Evolutionary conservation across 2,797 vertebrate genomes (phyloP).

Genomic region (Chaunax sp.): DNA sequence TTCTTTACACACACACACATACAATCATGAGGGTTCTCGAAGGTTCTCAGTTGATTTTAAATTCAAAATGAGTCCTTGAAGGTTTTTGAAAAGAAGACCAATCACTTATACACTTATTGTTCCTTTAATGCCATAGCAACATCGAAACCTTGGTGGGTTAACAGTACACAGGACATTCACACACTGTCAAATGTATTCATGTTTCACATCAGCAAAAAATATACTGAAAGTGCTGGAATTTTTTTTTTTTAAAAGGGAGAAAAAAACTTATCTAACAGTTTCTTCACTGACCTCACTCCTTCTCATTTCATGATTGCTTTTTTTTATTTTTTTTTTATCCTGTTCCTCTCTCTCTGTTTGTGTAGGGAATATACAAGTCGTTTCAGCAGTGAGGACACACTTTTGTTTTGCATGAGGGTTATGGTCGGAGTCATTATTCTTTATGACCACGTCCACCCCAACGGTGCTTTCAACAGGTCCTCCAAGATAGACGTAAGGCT

Average conservation of each 20-base stretch:
- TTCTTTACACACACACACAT: neutral
- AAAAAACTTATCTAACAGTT: too few relatives aligned
- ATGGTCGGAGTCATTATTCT: constrained; percentile 99
- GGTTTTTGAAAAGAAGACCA: neutral
- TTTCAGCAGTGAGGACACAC: constrained; percentile 96
- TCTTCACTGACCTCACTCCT: neutral
- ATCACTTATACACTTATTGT: too few relatives aligned
- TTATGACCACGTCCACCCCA: constrained; percentile 97
- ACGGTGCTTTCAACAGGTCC: constrained; percentile 97
- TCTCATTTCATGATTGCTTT: neutral
- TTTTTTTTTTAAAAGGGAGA: too few relatives aligned
- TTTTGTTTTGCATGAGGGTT: constrained; percentile 98
- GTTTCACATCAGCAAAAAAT: neutral
- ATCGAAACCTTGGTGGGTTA: neutral
- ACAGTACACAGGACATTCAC: neutral
- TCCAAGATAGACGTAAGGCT: constrained; percentile 97
- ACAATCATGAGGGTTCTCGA: constrained; percentile 1
- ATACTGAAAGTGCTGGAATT: too few relatives aligned
- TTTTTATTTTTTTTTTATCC: neutral
- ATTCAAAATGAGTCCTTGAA: neutral
- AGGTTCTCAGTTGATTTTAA: too few relatives aligned
- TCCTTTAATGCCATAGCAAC: neutral
- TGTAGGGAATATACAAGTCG: constrained; percentile 94
- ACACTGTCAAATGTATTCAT: too few relatives aligned
- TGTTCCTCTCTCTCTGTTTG: neutral